Evolutionary conservation across 1,140 invertebrate species (phyloP).

Genomic region (Laupala kohalensis): DNA sequence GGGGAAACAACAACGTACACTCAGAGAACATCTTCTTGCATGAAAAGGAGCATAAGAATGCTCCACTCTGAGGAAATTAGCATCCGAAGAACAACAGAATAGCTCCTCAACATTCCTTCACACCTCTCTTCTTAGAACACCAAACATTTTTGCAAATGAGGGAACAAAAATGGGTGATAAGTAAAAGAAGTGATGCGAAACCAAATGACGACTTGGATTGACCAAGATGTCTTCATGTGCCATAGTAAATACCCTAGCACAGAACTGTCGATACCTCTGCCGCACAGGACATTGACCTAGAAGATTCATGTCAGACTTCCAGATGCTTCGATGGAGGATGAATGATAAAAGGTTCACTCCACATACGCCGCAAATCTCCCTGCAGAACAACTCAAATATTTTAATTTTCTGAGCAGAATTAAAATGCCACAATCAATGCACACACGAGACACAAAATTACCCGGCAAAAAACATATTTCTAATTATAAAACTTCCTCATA

Average conservation of each 20-base stretch:
- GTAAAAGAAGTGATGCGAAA: neutral
- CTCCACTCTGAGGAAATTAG: neutral
- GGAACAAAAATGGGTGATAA: neutral
- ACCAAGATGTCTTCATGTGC: neutral
- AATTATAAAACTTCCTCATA: too few relatives aligned
- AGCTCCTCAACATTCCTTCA: neutral
- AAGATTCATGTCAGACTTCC: constrained; percentile 44
- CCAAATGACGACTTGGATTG: neutral
- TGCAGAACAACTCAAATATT: constrained; percentile 27
- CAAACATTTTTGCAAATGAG: neutral
- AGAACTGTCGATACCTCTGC: neutral
- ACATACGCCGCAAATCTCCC: constrained; percentile 93
- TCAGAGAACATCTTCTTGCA: neutral
- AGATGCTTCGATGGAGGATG: constrained; percentile 60
- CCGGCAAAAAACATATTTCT: too few relatives aligned
- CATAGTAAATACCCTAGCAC: neutral
- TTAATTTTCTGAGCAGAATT: neutral
- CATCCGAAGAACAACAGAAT: neutral
- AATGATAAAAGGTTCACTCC: constrained; percentile 91
- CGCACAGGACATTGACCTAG: neutral
- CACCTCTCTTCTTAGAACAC: neutral
- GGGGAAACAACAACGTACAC: neutral
- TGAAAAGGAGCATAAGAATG: neutral
- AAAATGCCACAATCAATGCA: too few relatives aligned
- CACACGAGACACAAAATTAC: too few relatives aligned